Evolutionary conservation across 2,797 vertebrate genomes (phyloP), one percentile per base, ranked within the genome.

Genomic region (Acropternis orthonyx): DNA sequence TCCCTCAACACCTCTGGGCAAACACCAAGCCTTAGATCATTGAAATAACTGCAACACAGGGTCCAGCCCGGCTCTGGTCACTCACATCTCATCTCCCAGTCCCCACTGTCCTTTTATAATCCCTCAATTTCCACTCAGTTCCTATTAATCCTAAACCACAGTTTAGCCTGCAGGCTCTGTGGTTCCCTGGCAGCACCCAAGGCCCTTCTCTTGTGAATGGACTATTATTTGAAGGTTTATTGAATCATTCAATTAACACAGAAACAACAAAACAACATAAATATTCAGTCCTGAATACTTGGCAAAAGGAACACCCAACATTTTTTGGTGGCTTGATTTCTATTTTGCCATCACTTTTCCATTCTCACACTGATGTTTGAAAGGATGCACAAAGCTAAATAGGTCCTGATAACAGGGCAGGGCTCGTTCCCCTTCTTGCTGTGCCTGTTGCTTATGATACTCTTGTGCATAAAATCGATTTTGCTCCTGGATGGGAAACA

Each of bases 251-350:
- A 14, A 26, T 55, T 65, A 84, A 32, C 15, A 23, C 1, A 1
- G 2, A 30, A 67, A 43, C 0, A 1, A 20, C 44, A 48, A 24
- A 17, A 8, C 27, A 79, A 8, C 1, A 0, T 4, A 14, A 1
- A 5, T 1, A 3, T 5, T 15, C 21, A 21, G 4, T 28, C 51
- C n/a, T 10, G 24, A 56, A 3, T 28, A 12, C 9, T 7, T 36
- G 16, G 19, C 16, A 59, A 49, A 43, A 44, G 59, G 32, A 51
- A 22, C 12, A 30, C 61, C 39, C 52, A 44, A 39, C 18, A 3
- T 7, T 15, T 75, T 39, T 34, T 7, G 30, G 10, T 26, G 4
- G 6, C 23, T 86, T 21, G 0, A 12, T 26, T 84, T 75, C 19
- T 37, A 21, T n/a, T 44, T 37, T 67, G 6, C 32, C 41, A 19